Base-by-base conservation (phyloP, 1,140 invertebrate genomes). In the Drosophila nebulosa region DNA sequence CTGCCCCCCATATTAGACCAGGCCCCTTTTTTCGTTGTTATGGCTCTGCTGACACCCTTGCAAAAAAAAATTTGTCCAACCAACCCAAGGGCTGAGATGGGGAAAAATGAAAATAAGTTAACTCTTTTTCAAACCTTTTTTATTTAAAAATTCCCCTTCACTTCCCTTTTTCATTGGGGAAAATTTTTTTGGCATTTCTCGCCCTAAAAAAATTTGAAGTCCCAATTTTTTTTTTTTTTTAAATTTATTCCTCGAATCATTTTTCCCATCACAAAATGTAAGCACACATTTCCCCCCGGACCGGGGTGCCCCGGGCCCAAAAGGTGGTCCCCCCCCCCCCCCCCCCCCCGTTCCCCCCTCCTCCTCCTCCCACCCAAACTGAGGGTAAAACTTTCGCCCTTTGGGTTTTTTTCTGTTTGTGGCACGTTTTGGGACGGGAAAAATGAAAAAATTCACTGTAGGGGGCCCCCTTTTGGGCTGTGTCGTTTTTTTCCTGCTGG, bases 401-500 rank as follows among this genome's bases (percentile, higher is more conserved):
- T 46, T n/a, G n/a, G n/a, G n/a, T 16, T 46, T 46, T 74, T 67
- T 62, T 68, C 64, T 88, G 79, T 83, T 79, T 88, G 84, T 88
- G 84, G 75, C 83, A 88, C 83, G 83, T 89, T n/a, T 88, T 88
- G 79, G 75, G 74, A 88, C 83, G 88, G 84, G 75, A n/a, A n/a
- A 88, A 88, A 88, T 88, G 83, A n/a, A 88, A 78, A 88, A 88
- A 88, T 88, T 88, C 83, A 83, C 83, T 88, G 78, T 88, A 89
- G 83, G 83, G 88, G 83, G 79, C 70, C 81, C 59, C 22, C n/a
- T 30, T n/a, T n/a, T n/a, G n/a, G n/a, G 46, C 42, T 51, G 46
- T 65, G 35, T 18, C 56, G 27, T n/a, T n/a, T 50, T 57, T 36
- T 55, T 36, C 35, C 35, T 36, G 39, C 39, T 46, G 39, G 16